Percentiles rank a stretch among this genome's conserved stretches.
Evolutionary conservation across 2,888 invertebrate species (phyloP).

Genomic region (Brenthis ino): DNA sequence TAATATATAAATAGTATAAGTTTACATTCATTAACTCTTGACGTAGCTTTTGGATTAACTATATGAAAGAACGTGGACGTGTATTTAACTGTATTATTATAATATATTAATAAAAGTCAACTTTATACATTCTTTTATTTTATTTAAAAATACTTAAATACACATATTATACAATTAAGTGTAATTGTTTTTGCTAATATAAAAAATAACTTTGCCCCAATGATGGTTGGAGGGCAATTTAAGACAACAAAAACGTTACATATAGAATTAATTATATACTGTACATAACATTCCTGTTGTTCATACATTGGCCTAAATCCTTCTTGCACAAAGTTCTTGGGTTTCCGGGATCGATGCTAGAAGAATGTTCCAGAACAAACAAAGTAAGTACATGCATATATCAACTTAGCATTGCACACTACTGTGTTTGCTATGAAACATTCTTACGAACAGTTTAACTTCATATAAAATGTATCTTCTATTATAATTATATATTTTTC

Average conservation of each 20-base stretch:
- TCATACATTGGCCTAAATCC: constrained; percentile 78
- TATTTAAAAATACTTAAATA: neutral
- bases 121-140: neutral
- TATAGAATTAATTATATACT: constrained; percentile 80
- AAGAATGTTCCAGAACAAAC: constrained; percentile 78
- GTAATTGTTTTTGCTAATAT: neutral
- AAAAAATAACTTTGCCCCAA: constrained; percentile 9
- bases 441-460: constrained; percentile 46
- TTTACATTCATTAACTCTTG: neutral
- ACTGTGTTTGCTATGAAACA: constrained; percentile 81
- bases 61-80: neutral
- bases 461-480: neutral
- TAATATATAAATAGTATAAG: neutral
- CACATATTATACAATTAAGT: too few relatives aligned
- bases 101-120: constrained; percentile 6
- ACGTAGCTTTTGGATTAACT: neutral
- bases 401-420: constrained; percentile 79
- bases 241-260: constrained; percentile 83
- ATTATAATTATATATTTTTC: too few relatives aligned
- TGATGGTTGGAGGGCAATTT: constrained; percentile 75
- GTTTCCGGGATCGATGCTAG: constrained; percentile 39
- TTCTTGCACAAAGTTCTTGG: constrained; percentile 20
- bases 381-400: constrained; percentile 82
- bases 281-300: constrained; percentile 83
- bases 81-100: neutral